Conservation (phyloP, 2,888 invertebrate genomes). For the Philhelius pedissequus region DNA sequence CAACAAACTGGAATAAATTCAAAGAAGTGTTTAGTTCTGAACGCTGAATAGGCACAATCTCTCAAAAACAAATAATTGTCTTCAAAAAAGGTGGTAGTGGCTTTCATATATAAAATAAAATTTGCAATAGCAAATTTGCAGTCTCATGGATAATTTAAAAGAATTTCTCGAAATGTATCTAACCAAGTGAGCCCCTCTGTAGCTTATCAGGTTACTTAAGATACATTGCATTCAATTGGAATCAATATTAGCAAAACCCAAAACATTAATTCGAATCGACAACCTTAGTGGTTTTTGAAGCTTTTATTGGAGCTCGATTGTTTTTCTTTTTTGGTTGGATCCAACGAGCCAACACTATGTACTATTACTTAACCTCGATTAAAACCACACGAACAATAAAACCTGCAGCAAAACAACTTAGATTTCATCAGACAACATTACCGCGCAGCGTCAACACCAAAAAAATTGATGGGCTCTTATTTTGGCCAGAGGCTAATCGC, state of each 20-base stretch:
- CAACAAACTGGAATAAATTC: too few relatives aligned
- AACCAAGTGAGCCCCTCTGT: neutral
- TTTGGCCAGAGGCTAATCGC: conserved; percentile 18
- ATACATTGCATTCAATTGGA: neutral
- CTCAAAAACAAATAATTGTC: too few relatives aligned
- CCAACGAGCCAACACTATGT: neutral
- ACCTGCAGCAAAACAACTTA: neutral
- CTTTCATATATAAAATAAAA: too few relatives aligned
- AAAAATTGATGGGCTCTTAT: neutral
- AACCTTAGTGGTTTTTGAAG: neutral
- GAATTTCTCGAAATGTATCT: neutral
- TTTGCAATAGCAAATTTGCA: too few relatives aligned
- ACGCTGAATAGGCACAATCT: too few relatives aligned
- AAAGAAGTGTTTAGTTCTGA: too few relatives aligned
- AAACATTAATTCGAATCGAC: neutral
- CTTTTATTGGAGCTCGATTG: neutral
- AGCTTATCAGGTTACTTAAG: neutral
- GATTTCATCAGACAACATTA: neutral
- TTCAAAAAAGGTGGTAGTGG: too few relatives aligned
- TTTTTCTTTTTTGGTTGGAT: too few relatives aligned
- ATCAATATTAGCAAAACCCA: neutral
- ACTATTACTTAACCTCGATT: conserved; percentile 11
- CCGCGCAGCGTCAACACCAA: neutral
- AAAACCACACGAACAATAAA: neutral
- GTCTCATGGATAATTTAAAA: too few relatives aligned